Conservation (phyloP, 2,888 invertebrate genomes). For the Halictus quadricinctus region DNA sequence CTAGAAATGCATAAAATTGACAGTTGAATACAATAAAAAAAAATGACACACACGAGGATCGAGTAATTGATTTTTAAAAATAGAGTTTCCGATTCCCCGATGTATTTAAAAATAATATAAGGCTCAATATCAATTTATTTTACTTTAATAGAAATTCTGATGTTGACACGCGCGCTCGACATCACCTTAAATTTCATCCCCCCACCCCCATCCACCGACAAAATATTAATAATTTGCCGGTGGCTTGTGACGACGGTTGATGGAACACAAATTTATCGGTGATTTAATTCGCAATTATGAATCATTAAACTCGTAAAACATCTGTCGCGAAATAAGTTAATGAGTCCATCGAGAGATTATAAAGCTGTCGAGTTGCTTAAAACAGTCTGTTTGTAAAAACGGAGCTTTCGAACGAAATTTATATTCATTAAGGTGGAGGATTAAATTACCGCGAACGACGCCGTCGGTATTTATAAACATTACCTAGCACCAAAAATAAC, state of each 20-base stretch:
- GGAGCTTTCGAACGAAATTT: not conserved
- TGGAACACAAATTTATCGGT: not conserved
- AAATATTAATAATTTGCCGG: not conserved
- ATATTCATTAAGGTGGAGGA: not conserved
- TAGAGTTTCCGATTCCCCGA: not conserved
- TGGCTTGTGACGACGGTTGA: not conserved
- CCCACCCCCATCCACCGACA: not conserved
- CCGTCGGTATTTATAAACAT: not conserved
- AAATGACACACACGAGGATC: not conserved
- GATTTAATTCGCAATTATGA: constrained; percentile 2
- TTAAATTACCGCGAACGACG: not conserved
- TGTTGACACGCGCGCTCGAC: not conserved
- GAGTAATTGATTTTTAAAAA: not conserved
- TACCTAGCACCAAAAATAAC: not conserved
- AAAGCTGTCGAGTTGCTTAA: not conserved
- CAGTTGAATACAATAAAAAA: not conserved
- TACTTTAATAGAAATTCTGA: constrained; percentile 3
- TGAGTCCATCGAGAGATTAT: not conserved
- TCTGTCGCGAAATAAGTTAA: not conserved
- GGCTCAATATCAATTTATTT: not conserved
- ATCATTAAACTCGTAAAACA: not conserved
- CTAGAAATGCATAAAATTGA: not conserved
- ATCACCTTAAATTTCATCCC: not conserved
- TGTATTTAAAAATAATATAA: not conserved
- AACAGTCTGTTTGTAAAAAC: not conserved